Percentiles rank a stretch among this genome's conserved stretches.
Evolutionary conservation across 2,113 vertebrate species (phyloP).

Genomic region (Anoura caudifer): DNA sequence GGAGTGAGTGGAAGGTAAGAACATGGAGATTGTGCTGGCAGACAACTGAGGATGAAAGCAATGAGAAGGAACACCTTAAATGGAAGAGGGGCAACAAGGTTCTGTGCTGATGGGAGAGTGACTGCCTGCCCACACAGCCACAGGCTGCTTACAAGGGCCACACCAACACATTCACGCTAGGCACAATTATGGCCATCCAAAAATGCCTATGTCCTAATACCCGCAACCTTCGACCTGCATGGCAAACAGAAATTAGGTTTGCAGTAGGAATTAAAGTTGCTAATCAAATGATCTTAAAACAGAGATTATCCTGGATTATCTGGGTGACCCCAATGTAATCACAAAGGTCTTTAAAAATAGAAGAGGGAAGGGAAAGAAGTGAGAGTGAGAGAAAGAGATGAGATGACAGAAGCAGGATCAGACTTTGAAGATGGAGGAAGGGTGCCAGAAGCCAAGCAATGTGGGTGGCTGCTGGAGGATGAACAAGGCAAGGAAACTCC

Average conservation of each 20-base stretch:
- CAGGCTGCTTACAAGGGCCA: neutral
- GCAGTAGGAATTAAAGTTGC: neutral
- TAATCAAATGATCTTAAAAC: neutral
- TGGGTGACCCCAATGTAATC: neutral
- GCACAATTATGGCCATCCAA: neutral
- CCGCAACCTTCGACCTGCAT: neutral
- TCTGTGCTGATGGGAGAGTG: neutral
- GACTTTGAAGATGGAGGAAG: neutral
- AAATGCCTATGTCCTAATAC: neutral
- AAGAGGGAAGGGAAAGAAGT: neutral
- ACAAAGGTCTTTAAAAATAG: neutral
- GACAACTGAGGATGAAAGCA: neutral
- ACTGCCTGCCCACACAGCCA: neutral
- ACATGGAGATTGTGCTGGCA: neutral
- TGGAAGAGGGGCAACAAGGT: neutral
- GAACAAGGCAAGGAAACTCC: neutral
- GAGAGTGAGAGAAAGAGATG: neutral
- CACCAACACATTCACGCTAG: neutral
- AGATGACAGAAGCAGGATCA: neutral
- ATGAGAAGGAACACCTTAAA: neutral
- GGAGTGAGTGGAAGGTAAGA: neutral
- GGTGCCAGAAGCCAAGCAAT: neutral
- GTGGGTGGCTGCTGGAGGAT: neutral
- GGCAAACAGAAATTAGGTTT: neutral
- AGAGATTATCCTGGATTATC: neutral